Percentiles rank a stretch among this genome's conserved stretches.
phyloP scores from a whole-genome alignment of 1,140 invertebrate genomes.

The Philopotamus ludificatus region DNA sequence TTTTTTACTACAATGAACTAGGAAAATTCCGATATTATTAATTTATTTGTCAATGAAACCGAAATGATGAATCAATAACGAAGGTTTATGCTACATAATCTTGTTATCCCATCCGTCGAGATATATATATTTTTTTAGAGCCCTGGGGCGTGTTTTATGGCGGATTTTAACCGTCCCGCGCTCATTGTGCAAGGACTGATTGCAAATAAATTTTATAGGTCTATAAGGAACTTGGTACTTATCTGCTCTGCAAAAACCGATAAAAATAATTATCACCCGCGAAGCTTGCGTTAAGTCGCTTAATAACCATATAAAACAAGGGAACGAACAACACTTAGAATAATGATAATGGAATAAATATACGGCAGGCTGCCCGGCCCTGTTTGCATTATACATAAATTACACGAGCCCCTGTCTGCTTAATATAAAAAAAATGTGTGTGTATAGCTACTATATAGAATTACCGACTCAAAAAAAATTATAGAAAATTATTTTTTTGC shows the following conservation, averaged over 20 bases:
- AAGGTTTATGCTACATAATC: no score
- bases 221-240: slow-evolving; percentile 3
- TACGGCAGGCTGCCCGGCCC: not conserved
- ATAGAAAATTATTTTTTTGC: no score
- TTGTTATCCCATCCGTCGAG: not conserved
- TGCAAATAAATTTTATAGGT: slow-evolving; percentile 12
- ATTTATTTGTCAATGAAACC: no score
- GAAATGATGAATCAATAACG: no score
- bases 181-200: slow-evolving; percentile 6
- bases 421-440: not conserved
- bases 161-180: not conserved
- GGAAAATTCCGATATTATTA: no score
- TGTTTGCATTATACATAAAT: not conserved
- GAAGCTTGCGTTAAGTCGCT: slow-evolving; percentile 18
- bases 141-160: not conserved
- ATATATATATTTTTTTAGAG: not conserved
- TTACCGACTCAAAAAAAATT: no score
- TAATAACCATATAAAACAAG: slow-evolving; percentile 28
- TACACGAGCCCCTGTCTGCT: not conserved
- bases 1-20: no score
- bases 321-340: slow-evolving; percentile 28
- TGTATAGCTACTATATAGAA: no score
- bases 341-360: slow-evolving; percentile 29
- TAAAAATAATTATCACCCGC: slow-evolving; percentile 34
- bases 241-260: slow-evolving; percentile 16